Evolutionary conservation across 2,797 vertebrate species (phyloP).

Genomic region (Sebastes hubbsi): DNA sequence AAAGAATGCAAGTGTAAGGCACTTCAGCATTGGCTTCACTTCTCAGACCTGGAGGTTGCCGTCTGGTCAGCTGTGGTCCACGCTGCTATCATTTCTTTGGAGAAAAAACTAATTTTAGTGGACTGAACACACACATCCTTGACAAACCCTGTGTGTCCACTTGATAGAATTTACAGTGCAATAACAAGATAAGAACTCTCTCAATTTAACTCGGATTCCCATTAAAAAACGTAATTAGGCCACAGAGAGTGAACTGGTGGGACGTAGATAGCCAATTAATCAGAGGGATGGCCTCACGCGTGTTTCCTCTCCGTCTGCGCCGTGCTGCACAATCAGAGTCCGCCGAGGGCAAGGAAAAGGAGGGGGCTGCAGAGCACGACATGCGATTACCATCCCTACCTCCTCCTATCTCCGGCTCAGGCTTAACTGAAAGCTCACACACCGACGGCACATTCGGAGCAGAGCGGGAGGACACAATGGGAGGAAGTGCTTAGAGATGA

Average conservation of each 20-base stretch:
- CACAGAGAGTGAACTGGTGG: constrained; percentile 11
- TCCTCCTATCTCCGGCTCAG: background rate
- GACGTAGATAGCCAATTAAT: constrained; percentile 49
- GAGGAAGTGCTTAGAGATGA: constrained; percentile 7
- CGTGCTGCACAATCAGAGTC: constrained; percentile 9
- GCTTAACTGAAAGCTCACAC: constrained; percentile 21
- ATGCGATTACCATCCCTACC: constrained; percentile 13
- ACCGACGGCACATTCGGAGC: background rate
- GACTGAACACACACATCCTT: background rate
- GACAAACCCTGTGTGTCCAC: constrained; percentile 38
- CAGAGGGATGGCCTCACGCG: background rate
- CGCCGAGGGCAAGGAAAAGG: background rate
- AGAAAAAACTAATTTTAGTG: background rate
- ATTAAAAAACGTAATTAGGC: constrained; percentile 56
- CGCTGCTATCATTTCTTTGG: background rate
- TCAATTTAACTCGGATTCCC: constrained; percentile 60
- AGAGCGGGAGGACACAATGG: constrained; percentile 5
- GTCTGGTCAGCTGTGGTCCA: background rate
- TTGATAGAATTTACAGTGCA: constrained; percentile 45
- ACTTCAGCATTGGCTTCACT: background rate
- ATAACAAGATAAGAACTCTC: constrained; percentile 49
- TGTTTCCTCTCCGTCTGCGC: constrained; percentile 17
- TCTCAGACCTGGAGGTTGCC: background rate
- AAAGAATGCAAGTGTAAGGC: background rate
- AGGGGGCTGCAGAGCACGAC: background rate